Conservation (phyloP, 2,113 vertebrate genomes). For the Vicugna pacos region DNA sequence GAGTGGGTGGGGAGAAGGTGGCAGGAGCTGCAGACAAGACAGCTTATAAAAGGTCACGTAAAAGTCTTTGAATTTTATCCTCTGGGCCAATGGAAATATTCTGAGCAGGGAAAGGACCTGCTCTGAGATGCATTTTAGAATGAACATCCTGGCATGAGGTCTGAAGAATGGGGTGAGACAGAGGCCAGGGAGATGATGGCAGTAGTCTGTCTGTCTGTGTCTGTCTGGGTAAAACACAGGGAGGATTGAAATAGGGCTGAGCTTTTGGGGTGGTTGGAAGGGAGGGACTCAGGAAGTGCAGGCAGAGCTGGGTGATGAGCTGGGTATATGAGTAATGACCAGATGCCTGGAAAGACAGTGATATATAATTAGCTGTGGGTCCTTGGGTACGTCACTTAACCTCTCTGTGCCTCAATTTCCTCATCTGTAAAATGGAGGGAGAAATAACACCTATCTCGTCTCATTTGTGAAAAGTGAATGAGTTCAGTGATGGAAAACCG, state of each 20-base stretch:
- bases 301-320: neutral
- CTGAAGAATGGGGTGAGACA: neutral
- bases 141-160: neutral
- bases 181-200: neutral
- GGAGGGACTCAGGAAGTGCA: neutral
- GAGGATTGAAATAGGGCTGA: neutral
- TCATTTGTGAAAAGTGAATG: neutral
- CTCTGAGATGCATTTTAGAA: neutral
- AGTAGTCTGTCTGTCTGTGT: neutral
- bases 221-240: neutral
- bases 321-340: neutral
- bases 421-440: neutral
- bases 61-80: neutral
- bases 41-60: neutral
- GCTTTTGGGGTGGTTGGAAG: neutral
- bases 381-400: neutral
- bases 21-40: neutral
- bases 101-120: neutral
- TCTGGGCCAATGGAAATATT: neutral
- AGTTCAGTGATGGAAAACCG: neutral
- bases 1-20: neutral
- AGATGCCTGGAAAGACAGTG: neutral
- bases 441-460: no score
- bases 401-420: neutral
- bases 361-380: neutral